A percentile compares a stretch with the other conserved stretches of the same genome.
These are phyloP conservation scores for Bhutanitis thaidina DNA, from an alignment of 2,888 invertebrate genomes.

Conservation along the genomic window DNA sequence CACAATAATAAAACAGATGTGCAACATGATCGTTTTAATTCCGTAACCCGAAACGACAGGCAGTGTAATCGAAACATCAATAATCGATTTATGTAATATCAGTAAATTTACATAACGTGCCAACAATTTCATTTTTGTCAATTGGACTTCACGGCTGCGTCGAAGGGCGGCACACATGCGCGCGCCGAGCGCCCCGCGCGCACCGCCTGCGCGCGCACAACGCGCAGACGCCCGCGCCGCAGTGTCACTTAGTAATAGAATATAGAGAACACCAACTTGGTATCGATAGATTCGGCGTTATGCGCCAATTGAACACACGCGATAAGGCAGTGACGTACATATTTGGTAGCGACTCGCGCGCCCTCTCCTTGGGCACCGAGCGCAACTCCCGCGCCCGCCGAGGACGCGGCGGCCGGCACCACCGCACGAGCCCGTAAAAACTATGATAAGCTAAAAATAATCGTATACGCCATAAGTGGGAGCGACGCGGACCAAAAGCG, in stretches of 20 bases:
- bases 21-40: too few species aligned
- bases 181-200: too few species aligned
- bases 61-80: too few species aligned
- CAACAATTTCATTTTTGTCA: too few species aligned
- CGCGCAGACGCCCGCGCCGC: background rate
- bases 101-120: too few species aligned
- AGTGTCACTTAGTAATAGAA: background rate
- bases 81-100: too few species aligned
- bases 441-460: background rate
- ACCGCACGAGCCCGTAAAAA: conserved; percentile 15
- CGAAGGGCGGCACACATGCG: too few species aligned
- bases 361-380: background rate
- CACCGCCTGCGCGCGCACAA: too few species aligned
- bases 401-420: background rate
- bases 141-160: too few species aligned
- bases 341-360: too few species aligned
- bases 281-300: conserved; percentile 25
- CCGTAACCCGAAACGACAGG: too few species aligned
- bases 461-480: conserved; percentile 17
- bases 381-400: conserved; percentile 2
- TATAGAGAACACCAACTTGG: background rate
- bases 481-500: conserved; percentile 16
- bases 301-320: conserved; percentile 50
- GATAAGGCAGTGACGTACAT: conserved; percentile 44
- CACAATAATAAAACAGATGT: too few species aligned